phyloP scores from a whole-genome alignment of 2,113 vertebrate species.

The Hydrolagus affinis region DNA sequence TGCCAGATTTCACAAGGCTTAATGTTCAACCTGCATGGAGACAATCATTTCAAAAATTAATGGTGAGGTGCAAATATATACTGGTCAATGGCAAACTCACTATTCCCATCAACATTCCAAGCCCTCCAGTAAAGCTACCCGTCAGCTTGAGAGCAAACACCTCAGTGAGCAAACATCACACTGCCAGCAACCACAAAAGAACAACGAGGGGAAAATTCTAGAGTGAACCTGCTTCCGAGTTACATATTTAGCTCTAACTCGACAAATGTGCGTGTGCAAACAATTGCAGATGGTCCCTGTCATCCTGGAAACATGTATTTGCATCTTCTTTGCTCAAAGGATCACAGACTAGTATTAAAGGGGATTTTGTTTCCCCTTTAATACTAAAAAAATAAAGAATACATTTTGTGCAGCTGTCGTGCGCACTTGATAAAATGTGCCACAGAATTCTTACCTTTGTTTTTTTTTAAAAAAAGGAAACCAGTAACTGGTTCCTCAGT shows the following conservation, averaged over 20 bases:
- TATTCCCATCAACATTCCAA: neutral
- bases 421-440: too few relatives aligned
- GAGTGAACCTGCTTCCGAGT: neutral
- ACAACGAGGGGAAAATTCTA: neutral
- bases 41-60: neutral
- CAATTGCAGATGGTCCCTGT: neutral
- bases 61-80: neutral
- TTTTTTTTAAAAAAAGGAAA: neutral
- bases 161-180: neutral
- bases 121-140: neutral
- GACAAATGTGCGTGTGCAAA: neutral
- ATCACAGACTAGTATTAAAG: neutral
- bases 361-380: neutral
- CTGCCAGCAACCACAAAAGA: neutral
- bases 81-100: neutral
- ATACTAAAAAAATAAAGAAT: too few relatives aligned
- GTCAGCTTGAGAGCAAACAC: neutral
- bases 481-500: neutral
- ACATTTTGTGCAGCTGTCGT: too few relatives aligned
- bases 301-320: neutral
- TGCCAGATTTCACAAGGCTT: neutral
- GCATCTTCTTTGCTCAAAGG: neutral
- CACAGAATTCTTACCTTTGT: neutral
- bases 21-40: neutral
- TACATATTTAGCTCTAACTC: neutral